Evolutionary conservation across 2,888 invertebrate genomes (phyloP).

Genomic region (Limnephilus rhombicus): DNA sequence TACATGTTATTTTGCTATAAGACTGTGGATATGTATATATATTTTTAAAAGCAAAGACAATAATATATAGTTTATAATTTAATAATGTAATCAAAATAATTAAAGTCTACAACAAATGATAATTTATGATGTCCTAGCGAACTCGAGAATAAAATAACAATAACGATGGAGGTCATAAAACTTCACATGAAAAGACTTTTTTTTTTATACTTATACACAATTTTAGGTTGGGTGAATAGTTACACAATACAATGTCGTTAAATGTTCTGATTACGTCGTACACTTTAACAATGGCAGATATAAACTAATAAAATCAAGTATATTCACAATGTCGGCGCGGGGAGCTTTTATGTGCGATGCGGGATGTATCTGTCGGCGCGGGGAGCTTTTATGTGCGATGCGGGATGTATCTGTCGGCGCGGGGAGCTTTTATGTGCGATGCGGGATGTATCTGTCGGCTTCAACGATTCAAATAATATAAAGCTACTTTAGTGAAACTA

Average conservation of each 20-base stretch:
- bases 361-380: neutral
- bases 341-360: conserved; percentile 21
- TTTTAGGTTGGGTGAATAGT: neutral
- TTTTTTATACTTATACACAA: neutral
- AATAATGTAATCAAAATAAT: neutral
- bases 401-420: conserved; percentile 6
- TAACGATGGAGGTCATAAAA: neutral
- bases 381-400: conserved; percentile 18
- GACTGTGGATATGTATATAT: no score
- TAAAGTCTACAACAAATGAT: no score
- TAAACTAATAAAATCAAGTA: conserved; percentile 22
- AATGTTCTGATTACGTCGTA: conserved; percentile 9
- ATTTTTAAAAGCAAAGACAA: neutral
- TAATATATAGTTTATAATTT: neutral
- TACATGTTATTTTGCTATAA: no score
- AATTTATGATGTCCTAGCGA: neutral
- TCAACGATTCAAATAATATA: neutral
- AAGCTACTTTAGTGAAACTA: neutral
- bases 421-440: conserved; percentile 13
- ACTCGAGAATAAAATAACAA: neutral
- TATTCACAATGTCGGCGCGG: conserved; percentile 7
- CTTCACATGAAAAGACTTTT: neutral
- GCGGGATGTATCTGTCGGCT: conserved; percentile 11
- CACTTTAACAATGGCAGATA: conserved; percentile 24
- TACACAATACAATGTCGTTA: conserved; percentile 34